Percentiles rank a stretch among this genome's conserved stretches.
These are phyloP conservation scores for Anas platyrhynchos DNA, from an alignment of 2,113 vertebrate genomes.

Conservation along the genomic window DNA sequence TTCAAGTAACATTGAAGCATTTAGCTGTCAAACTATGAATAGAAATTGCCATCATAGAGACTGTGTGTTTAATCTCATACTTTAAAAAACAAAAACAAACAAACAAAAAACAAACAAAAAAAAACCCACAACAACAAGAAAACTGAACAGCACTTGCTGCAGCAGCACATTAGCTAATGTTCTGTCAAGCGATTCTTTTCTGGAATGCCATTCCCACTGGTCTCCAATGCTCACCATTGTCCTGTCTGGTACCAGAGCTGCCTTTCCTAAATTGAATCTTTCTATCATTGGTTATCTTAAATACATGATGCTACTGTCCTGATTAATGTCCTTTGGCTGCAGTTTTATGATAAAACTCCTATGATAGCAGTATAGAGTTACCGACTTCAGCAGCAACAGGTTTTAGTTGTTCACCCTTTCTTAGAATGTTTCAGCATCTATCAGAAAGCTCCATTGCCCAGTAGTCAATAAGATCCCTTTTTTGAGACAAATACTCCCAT, in stretches of 20 bases:
- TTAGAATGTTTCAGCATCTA: background rate
- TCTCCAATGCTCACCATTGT: rapidly evolving
- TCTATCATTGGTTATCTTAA: background rate
- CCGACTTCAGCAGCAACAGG: background rate
- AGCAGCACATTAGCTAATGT: background rate
- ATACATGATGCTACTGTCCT: background rate
- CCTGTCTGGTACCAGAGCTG: background rate
- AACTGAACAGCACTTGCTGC: background rate
- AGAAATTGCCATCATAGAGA: slow-evolving; percentile 57
- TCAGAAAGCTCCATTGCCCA: background rate
- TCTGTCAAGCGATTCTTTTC: background rate
- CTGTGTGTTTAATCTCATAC: background rate
- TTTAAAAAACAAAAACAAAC: background rate
- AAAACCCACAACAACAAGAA: too few relatives aligned
- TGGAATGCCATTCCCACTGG: background rate
- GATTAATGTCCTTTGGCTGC: background rate
- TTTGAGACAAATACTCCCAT: background rate
- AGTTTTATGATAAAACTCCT: background rate
- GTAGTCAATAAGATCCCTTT: background rate
- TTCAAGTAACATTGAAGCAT: slow-evolving; percentile 62
- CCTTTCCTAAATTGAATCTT: background rate
- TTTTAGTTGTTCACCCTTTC: background rate
- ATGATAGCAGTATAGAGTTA: background rate
- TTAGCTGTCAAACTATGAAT: slow-evolving; percentile 66
- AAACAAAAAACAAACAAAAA: too few relatives aligned